Conservation (phyloP, 1,140 invertebrate genomes). For the Melitaea cinxia region DNA sequence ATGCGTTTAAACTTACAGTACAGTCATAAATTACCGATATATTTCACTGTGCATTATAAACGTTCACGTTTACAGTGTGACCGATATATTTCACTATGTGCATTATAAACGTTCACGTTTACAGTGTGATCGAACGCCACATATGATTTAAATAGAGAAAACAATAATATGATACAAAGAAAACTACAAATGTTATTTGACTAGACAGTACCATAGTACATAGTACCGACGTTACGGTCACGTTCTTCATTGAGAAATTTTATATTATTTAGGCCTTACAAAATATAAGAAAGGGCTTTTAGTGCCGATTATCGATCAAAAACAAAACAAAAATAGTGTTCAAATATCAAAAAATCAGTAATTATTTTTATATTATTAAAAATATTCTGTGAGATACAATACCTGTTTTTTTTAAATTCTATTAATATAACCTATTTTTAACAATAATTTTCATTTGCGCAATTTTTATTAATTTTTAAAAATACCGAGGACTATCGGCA, state of each 20-base stretch:
- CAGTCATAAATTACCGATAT: slow-evolving; percentile 36
- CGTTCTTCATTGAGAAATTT: slow-evolving; percentile 55
- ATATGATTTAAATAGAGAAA: slow-evolving; percentile 59
- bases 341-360: not conserved
- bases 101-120: slow-evolving; percentile 33
- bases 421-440: not conserved
- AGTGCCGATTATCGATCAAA: slow-evolving; percentile 35
- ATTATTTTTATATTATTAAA: no score
- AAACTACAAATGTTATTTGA: slow-evolving; percentile 75
- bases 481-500: slow-evolving; percentile 3
- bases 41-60: slow-evolving; percentile 30
- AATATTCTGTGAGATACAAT: no score
- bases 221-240: slow-evolving; percentile 68
- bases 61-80: slow-evolving; percentile 36
- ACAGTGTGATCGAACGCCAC: slow-evolving; percentile 64
- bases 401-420: no score
- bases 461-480: not conserved
- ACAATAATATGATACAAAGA: slow-evolving; percentile 75
- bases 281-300: slow-evolving; percentile 54
- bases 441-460: not conserved
- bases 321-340: not conserved
- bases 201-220: slow-evolving; percentile 78
- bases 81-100: slow-evolving; percentile 31
- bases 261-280: slow-evolving; percentile 28
- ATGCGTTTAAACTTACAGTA: slow-evolving; percentile 28